Percentiles rank a stretch among this genome's conserved stretches.
phyloP scores from a whole-genome alignment of 2,113 vertebrate genomes.

The Verasper variegatus region DNA sequence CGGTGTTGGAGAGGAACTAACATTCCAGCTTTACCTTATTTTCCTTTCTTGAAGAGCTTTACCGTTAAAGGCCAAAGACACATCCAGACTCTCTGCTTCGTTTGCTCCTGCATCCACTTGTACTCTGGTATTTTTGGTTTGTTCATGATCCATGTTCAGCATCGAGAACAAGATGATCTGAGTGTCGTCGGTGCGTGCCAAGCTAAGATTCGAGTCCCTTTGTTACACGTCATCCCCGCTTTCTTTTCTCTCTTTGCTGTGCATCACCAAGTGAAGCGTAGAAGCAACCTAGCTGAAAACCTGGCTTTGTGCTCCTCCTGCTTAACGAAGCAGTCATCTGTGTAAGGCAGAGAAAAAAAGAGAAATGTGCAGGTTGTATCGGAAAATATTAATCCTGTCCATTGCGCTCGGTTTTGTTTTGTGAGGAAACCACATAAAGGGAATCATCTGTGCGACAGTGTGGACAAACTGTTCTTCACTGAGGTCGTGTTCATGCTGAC shows the following conservation, averaged over 20 bases:
- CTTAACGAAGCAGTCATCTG: constrained; percentile 34
- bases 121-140: constrained; percentile 7
- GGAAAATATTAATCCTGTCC: neutral
- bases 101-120: constrained; percentile 8
- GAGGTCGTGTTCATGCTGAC: neutral
- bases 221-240: neutral
- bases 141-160: constrained; percentile 14
- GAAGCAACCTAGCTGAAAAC: constrained; percentile 17
- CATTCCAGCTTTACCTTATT: constrained; percentile 51
- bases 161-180: constrained; percentile 20
- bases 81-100: constrained; percentile 5
- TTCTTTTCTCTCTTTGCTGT: neutral
- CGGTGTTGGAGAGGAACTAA: neutral
- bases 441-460: neutral
- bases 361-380: neutral
- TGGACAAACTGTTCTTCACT: neutral
- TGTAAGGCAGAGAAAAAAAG: constrained; percentile 23
- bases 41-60: constrained; percentile 8
- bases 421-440: constrained; percentile 5
- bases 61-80: neutral
- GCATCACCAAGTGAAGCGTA: constrained; percentile 42
- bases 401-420: neutral
- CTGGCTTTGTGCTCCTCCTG: constrained; percentile 5
- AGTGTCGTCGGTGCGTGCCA: neutral
- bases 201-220: neutral